phyloP scores from a whole-genome alignment of 2,113 vertebrate genomes.

The Platichthys stellatus region DNA sequence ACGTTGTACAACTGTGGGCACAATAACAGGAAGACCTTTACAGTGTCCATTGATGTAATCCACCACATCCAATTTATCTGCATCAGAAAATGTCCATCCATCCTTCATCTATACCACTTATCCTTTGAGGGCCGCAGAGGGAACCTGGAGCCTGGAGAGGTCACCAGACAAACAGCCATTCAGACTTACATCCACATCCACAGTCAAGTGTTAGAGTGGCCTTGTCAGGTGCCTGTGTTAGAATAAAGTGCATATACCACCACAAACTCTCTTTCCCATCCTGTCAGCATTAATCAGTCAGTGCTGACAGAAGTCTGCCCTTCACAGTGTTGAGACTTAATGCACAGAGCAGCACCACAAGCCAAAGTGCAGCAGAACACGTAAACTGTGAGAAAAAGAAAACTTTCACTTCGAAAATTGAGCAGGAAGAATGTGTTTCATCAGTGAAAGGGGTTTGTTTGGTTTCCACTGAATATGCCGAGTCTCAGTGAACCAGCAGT shows the following conservation, averaged over 20 bases:
- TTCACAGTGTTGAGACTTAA: conserved; percentile 4
- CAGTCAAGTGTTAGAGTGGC: not conserved
- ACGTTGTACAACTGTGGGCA: too few species aligned
- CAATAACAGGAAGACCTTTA: too few species aligned
- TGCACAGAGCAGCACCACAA: not conserved
- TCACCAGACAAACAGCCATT: too few species aligned
- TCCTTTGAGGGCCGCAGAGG: not conserved
- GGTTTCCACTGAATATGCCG: conserved; percentile 43
- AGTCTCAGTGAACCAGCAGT: conserved; percentile 48
- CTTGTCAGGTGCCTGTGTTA: not conserved
- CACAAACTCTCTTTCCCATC: too few species aligned
- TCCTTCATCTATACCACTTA: not conserved
- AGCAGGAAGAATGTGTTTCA: conserved; percentile 43
- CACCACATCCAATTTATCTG: too few species aligned
- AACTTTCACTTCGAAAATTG: conserved; percentile 10
- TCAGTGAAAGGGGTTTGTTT: conserved; percentile 47
- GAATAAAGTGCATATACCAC: too few species aligned
- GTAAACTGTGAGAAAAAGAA: conserved; percentile 1
- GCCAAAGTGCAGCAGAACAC: conserved; percentile 16
- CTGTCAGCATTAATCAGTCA: not conserved
- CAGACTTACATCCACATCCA: not conserved
- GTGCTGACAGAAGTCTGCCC: too few species aligned
- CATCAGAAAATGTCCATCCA: not conserved
- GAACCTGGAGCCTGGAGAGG: not conserved
- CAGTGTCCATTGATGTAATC: too few species aligned